Conservation (phyloP, 2,797 vertebrate genomes). For the Coreius guichenoti region DNA sequence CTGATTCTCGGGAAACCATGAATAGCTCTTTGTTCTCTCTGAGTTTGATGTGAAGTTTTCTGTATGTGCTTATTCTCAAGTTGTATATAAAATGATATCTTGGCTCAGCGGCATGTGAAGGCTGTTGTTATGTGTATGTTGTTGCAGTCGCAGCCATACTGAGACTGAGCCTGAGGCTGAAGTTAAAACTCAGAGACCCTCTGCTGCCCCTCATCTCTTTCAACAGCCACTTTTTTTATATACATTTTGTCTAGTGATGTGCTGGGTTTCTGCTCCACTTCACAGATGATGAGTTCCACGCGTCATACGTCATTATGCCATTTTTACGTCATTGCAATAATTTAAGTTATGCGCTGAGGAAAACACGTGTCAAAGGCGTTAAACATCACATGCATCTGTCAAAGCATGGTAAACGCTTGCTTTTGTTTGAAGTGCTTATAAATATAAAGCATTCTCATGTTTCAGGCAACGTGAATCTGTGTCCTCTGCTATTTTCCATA, state of each 20-base stretch:
- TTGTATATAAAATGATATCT: neutral
- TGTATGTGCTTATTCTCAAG: constrained; percentile 13
- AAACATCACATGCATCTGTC: too few relatives aligned
- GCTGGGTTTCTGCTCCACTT: too few relatives aligned
- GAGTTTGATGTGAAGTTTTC: neutral
- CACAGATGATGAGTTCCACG: too few relatives aligned
- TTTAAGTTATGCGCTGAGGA: too few relatives aligned
- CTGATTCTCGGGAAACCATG: constrained; percentile 4
- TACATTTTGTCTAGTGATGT: neutral
- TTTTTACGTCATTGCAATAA: too few relatives aligned
- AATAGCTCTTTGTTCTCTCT: constrained; percentile 31
- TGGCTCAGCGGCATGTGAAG: neutral
- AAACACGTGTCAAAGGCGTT: too few relatives aligned
- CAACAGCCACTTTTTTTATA: neutral
- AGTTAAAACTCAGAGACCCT: neutral
- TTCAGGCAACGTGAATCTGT: too few relatives aligned
- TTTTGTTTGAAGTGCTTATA: too few relatives aligned
- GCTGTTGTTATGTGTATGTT: constrained; percentile 16
- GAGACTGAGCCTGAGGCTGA: constrained; percentile 33
- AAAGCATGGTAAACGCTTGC: too few relatives aligned
- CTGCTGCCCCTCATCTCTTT: neutral
- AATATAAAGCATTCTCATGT: too few relatives aligned
- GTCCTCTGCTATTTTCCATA: too few relatives aligned
- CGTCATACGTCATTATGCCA: too few relatives aligned
- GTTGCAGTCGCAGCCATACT: neutral